Base-by-base conservation (phyloP, 2,797 vertebrate genomes). In the Kryptolebias ocellatus region DNA sequence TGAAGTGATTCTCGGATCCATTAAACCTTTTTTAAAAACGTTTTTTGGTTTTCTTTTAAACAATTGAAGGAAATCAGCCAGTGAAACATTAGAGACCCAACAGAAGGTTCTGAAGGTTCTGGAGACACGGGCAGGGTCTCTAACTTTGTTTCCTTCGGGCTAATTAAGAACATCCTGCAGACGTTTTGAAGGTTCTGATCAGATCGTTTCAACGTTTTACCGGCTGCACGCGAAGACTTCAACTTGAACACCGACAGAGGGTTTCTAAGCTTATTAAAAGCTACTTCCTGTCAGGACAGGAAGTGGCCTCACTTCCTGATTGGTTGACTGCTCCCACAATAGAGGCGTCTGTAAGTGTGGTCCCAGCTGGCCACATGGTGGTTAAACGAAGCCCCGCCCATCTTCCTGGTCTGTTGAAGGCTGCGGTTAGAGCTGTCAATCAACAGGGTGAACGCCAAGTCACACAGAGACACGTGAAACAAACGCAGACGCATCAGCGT, bases 341-440 rank as follows among this genome's bases (percentile, higher is more conserved):
- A 42, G 28, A 37, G 27, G 55, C 10, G 16, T 18, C 47, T 52
- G 12, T 3, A 20, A 39, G 45, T 11, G 6, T 20, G 78, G 44
- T 79, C 70, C 16, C 79, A 76, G 57, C 49, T 39, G 37, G 24
- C 49, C 45, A 20, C 42, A 17, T 12, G 3, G 8, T 1, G 14
- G 24, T 12, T 37, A 24, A 18, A 50, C 20, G 4, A 49, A 44
- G 63, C 44, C 34, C 54, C 55, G 24, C 61, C 70, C 62, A 54
- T 44, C 4, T 4, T 31, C 2, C 31, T 18, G 31, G 3, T 39
- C 45, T n/a, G 4, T 56, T 27, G 28, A 18, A 29, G 51, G 46
- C 63, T 58, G 5, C 58, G 55, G 55, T 67, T 39, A 58, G 16
- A 67, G 54, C 53, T 53, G 59, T 68, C 64, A 68, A 28, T 74